Evolutionary conservation across 2,113 vertebrate genomes (phyloP), one percentile per base, ranked within the genome.

Genomic region (Zapus hudsonius): DNA sequence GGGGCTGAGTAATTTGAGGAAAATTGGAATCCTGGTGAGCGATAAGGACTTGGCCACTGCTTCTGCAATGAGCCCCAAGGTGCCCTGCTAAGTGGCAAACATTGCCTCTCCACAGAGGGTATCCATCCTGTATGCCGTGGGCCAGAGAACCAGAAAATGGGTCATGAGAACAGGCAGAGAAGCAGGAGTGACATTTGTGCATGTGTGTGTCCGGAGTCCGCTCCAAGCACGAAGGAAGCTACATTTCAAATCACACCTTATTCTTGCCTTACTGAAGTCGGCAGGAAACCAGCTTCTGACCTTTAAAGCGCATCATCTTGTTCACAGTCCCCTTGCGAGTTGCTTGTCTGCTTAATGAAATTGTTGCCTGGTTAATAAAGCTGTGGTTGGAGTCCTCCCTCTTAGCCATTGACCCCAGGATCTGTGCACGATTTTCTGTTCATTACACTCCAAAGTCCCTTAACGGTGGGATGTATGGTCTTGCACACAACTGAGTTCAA

Each of bases 321-420:
- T 33, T 94, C 86, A 75, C 75, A 86, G 36, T 79, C 44, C 80
- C 64, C 36, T 75, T 87, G 89, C 0, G 38, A 84, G 61, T 64
- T 95, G 59, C 75, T 89, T 89, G 66, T 91, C 91, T 94, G 52
- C 82, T 84, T 96, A 91, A 94, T 93, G 67, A 94, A 93, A 92
- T 81, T 78, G 80, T 80, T 94, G 86, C 76, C 52, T 80, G 33
- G 33, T 64, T 95, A 80, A 95, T 84, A 87, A 89, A 92, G 69
- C 57, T 86, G 80, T 89, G 72, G 55, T 80, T 55, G 47, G 87
- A 84, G 72, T 76, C 55, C 67, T 89, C 75, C 72, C 75, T 89
- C 31, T 31, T 47, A 89, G 76, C 33, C 57, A 91, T 81, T 95
- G 78, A 93, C 75, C 86, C 87, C 72, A 63, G 67, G 61, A 86